phyloP scores from a whole-genome alignment of 1,140 invertebrate genomes.

The Anastrepha obliqua region DNA sequence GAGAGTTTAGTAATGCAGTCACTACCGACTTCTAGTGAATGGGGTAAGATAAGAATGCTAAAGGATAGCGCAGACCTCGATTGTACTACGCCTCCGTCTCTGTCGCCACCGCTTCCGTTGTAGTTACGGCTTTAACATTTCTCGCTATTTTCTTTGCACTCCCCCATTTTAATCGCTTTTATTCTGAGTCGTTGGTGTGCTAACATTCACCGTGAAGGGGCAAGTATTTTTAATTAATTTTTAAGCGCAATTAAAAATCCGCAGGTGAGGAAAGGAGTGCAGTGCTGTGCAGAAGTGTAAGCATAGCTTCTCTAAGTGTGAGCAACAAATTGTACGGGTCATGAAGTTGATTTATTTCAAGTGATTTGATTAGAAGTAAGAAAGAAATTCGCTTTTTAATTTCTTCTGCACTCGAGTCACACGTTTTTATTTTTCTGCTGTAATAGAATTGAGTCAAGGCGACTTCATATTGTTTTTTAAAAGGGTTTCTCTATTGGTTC shows the following conservation, averaged over 20 bases:
- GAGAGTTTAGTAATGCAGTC: no score
- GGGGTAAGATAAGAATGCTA: neutral
- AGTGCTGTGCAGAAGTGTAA: neutral
- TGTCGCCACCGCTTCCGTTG: neutral
- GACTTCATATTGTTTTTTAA: no score
- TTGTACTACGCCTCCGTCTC: neutral
- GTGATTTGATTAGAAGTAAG: neutral
- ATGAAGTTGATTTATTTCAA: constrained; percentile 21
- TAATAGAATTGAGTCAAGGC: no score
- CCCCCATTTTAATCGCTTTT: neutral
- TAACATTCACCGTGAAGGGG: neutral
- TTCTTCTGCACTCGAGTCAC: no score
- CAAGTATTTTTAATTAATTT: constrained; percentile 41
- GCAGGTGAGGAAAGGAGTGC: neutral
- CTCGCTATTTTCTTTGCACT: neutral
- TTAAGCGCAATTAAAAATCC: constrained; percentile 44
- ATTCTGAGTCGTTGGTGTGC: constrained; percentile 23
- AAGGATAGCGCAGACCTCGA: constrained; percentile 10
- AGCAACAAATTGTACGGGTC: neutral
- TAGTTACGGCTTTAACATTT: neutral
- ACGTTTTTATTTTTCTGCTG: no score
- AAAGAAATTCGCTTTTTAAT: no score
- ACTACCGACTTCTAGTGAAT: neutral
- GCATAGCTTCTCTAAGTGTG: neutral
- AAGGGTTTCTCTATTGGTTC: no score